Base-by-base conservation (phyloP, 2,113 vertebrate genomes). In the Propithecus coquereli region DNA sequence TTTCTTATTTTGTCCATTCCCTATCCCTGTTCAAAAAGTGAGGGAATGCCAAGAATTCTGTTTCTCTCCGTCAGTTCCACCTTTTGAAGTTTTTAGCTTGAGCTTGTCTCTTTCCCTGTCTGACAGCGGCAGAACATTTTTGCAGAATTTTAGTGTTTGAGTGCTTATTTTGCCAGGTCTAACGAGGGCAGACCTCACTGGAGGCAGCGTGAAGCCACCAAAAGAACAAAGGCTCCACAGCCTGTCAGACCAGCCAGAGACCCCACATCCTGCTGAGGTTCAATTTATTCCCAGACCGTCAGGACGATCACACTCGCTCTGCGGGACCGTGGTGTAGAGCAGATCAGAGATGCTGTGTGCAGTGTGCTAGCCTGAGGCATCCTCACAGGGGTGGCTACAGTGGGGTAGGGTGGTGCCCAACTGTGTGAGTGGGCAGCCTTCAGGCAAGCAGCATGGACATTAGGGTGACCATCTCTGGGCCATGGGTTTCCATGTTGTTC, bases 371-470 rank as follows among this genome's bases (percentile, higher is more conserved):
- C 22, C 23, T 4, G 2, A 8, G 34, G 57, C 23, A 14, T 23
- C 27, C 5, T 52, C 17, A 32, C 25, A n/a, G 82, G 17, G n/a
- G 23, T 47, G 27, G 47, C 47, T 40, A 9, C 34, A 23, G 8
- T 2, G n/a, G 66, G 65, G 22, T 52, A 43, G 17, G 23, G 30
- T 7, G n/a, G 40, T 52, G 6, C 23, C 8, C 10, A 7, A 10
- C 9, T 3, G 8, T 1, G 25, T 4, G 7, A 52, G 4, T 30
- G 40, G n/a, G 9, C 7, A 17, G 22, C 4, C 34, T 34, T 85
- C 16, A 30, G 2, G 27, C 47, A 20, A 86, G 27, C 6, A 14
- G 23, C 9, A 3, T 14, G 22, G 70, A 45, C 8, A 8, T 25
- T 9, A 9, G 32, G 23, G 18, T 40, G 12, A 54, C 54, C 37